Conservation (phyloP, 1,140 invertebrate genomes). For the Rhyzopertha dominica region DNA sequence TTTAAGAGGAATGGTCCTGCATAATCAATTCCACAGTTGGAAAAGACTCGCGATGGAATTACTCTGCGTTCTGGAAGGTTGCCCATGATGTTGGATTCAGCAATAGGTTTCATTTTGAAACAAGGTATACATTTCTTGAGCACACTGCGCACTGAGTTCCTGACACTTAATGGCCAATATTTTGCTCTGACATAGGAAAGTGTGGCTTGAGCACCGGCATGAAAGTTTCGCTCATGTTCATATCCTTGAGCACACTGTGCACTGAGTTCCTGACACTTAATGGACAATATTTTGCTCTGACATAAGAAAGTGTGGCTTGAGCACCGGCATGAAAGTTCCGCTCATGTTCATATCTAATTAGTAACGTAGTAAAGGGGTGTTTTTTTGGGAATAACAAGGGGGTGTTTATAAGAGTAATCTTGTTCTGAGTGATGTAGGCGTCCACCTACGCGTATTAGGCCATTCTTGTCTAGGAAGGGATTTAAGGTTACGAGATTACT, state of each 20-base stretch:
- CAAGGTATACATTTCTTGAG: slow-evolving; percentile 18
- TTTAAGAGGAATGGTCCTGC: slow-evolving; percentile 33
- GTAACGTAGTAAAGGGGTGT: too few species aligned
- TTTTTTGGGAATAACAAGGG: slow-evolving; percentile 23
- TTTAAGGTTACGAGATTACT: slow-evolving; percentile 15
- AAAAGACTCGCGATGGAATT: slow-evolving; percentile 25
- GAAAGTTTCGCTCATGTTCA: slow-evolving; percentile 21
- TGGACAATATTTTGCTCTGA: too few species aligned
- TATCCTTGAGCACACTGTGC: too few species aligned
- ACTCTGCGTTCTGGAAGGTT: slow-evolving; percentile 36
- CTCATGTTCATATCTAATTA: slow-evolving; percentile 19
- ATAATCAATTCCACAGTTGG: slow-evolving; percentile 35
- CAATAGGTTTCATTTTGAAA: slow-evolving; percentile 14
- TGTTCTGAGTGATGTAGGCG: slow-evolving; percentile 27
- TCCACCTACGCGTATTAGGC: slow-evolving; percentile 29
- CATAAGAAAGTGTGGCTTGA: too few species aligned
- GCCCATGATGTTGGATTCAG: slow-evolving; percentile 33
- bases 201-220: slow-evolving; percentile 11
- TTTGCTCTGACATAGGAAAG: slow-evolving; percentile 13
- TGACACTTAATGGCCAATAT: slow-evolving; percentile 19
- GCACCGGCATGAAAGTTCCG: too few species aligned
- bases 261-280: too few species aligned
- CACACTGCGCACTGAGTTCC: too few species aligned
- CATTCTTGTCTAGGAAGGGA: slow-evolving; percentile 28
- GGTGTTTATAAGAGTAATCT: slow-evolving; percentile 20